Percentiles rank a stretch among this genome's conserved stretches.
Evolutionary conservation across 2,797 vertebrate species (phyloP).

Genomic region (Helarctos malayanus): DNA sequence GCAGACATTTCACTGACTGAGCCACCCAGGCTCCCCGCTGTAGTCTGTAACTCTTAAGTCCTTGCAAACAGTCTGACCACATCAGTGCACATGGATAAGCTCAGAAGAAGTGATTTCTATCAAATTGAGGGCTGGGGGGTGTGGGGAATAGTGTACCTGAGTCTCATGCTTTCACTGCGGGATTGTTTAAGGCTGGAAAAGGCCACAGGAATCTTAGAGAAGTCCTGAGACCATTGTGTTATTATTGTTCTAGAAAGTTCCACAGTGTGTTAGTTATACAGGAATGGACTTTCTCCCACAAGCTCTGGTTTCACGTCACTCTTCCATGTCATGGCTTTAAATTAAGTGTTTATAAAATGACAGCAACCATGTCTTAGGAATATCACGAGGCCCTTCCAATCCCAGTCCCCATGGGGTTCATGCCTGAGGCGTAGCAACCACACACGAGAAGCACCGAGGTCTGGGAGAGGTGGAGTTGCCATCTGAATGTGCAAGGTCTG

Average conservation of each 20-base stretch:
- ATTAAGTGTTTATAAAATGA: not conserved
- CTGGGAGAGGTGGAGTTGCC: no score
- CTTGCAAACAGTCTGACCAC: not conserved
- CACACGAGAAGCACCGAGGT: not conserved
- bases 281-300: not conserved
- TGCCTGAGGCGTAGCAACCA: not conserved
- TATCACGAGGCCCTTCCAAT: accelerated
- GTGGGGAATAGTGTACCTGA: not conserved
- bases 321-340: not conserved
- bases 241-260: not conserved
- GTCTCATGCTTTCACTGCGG: conserved; percentile 53
- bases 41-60: not conserved
- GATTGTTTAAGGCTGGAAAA: conserved; percentile 56
- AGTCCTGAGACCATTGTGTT: not conserved
- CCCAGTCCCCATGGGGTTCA: accelerated
- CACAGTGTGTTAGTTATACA: no score
- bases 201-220: not conserved
- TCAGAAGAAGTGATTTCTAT: conserved; percentile 50
- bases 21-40: not conserved
- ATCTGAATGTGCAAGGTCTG: accelerated
- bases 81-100: not conserved
- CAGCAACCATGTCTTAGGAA: not conserved
- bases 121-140: conserved; percentile 42
- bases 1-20: not conserved
- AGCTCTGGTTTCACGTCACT: no score